Conservation (phyloP, 2,888 invertebrate genomes). For the Escarpia spicata region DNA sequence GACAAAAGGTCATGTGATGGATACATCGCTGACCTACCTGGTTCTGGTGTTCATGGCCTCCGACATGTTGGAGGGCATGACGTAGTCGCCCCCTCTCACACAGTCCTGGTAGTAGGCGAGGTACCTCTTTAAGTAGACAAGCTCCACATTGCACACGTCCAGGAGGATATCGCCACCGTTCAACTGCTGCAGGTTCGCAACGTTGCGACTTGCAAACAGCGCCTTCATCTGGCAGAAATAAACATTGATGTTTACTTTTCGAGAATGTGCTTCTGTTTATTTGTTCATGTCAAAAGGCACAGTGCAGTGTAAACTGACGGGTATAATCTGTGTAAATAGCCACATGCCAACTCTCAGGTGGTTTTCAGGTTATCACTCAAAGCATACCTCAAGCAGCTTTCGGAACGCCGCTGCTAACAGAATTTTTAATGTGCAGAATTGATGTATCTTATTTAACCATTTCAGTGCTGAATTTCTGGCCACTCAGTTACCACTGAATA, state of each 20-base stretch:
- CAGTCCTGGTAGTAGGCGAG: constrained; percentile 74
- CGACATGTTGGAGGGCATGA: constrained; percentile 75
- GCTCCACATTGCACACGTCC: constrained; percentile 78
- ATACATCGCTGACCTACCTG: constrained; percentile 64
- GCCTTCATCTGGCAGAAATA: constrained; percentile 56
- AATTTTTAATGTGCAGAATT: too few species aligned
- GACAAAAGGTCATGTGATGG: not conserved
- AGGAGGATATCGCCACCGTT: constrained; percentile 84
- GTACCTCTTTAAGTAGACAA: constrained; percentile 77
- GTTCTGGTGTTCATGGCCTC: constrained; percentile 80
- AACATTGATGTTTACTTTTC: not conserved
- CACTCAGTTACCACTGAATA: too few species aligned
- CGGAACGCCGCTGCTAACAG: too few species aligned
- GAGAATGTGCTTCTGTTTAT: not conserved
- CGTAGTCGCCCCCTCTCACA: constrained; percentile 73
- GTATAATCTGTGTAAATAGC: too few species aligned
- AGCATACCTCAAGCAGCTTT: too few species aligned
- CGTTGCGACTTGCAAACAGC: constrained; percentile 81
- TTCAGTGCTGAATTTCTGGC: too few species aligned
- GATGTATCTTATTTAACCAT: too few species aligned
- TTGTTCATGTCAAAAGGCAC: too few species aligned
- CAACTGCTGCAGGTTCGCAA: constrained; percentile 80
- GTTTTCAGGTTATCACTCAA: too few species aligned
- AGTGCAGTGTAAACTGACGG: too few species aligned
- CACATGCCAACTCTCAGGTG: too few species aligned